phyloP scores from a whole-genome alignment of 2,797 vertebrate genomes.

The Sebastiscus tertius region DNA sequence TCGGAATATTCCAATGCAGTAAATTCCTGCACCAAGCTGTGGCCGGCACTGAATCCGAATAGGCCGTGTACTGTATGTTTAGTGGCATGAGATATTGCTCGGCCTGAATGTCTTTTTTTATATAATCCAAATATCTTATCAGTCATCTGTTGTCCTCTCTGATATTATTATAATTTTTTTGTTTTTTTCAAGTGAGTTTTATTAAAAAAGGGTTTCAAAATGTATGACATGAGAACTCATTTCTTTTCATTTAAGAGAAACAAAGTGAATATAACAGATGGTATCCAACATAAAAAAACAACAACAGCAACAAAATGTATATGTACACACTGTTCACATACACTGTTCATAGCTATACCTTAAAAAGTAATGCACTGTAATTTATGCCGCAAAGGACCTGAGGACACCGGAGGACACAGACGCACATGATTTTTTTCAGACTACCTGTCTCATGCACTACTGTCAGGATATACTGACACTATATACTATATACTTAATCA shows the following conservation, averaged over 20 bases:
- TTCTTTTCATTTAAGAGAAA: neutral
- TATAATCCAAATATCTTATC: neutral
- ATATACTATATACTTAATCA: too few relatives aligned
- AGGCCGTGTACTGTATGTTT: neutral
- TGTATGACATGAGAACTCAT: too few relatives aligned
- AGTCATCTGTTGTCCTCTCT: neutral
- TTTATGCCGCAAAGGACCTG: too few relatives aligned
- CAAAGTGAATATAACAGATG: neutral
- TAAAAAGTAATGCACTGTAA: too few relatives aligned
- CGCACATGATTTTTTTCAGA: too few relatives aligned
- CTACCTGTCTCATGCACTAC: too few relatives aligned
- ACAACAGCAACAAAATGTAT: neutral
- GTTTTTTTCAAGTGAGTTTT: too few relatives aligned
- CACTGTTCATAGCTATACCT: too few relatives aligned
- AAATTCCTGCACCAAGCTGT: neutral
- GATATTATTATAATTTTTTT: neutral
- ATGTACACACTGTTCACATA: neutral
- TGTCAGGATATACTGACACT: too few relatives aligned
- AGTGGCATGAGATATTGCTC: neutral
- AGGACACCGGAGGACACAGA: too few relatives aligned
- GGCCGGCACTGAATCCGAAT: neutral
- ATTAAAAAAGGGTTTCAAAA: too few relatives aligned
- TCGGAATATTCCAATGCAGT: neutral
- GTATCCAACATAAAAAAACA: neutral
- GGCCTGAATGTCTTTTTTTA: neutral